Evolutionary conservation across 2,113 vertebrate species (phyloP), one percentile per base, ranked within the genome.

Genomic region (Gymnorhina tibicen): DNA sequence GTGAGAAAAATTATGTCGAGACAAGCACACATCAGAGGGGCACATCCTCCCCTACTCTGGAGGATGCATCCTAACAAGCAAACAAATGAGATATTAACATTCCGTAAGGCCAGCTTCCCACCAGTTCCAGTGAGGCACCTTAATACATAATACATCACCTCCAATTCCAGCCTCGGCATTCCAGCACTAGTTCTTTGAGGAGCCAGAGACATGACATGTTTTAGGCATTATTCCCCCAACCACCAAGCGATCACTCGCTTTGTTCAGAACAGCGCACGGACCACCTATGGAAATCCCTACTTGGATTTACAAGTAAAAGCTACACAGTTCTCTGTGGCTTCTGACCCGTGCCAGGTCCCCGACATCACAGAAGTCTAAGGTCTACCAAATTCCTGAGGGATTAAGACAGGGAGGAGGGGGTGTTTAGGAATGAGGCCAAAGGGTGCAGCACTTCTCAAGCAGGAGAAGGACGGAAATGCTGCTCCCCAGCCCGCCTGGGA

Each of bases 61-160:
- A 78, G 56, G 73, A 18, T 0, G 7, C 62, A 41, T 10, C 62
- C 58, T 82, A 64, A 72, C n/a, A 72, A 59, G 60, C 50, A 89
- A 91, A 66, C 39, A 77, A 88, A 68, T 3, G 23, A 32, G 52
- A 6, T 9, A 9, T 70, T 86, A 53, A 80, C 3, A 93, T 89
- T 89, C 93, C 2, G 7, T 32, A 58, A 64, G 56, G 77, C 13
- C 68, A 80, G 50, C 64, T 81, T 64, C 69, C 53, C 68, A 64
- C 52, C n/a, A 21, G 85, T n/a, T 75, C 82, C 46, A 46, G 21
- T 3, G 20, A 89, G 52, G 69, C 52, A 72, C 80, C 73, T 78
- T 67, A 93, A 96, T 78, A 58, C 52, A 92, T 63, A 86, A 93
- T 37, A 80, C 68, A 95, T 92, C 80, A 84, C 68, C 94, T 63